phyloP scores from a whole-genome alignment of 2,113 vertebrate species.

The Steatornis caripensis region DNA sequence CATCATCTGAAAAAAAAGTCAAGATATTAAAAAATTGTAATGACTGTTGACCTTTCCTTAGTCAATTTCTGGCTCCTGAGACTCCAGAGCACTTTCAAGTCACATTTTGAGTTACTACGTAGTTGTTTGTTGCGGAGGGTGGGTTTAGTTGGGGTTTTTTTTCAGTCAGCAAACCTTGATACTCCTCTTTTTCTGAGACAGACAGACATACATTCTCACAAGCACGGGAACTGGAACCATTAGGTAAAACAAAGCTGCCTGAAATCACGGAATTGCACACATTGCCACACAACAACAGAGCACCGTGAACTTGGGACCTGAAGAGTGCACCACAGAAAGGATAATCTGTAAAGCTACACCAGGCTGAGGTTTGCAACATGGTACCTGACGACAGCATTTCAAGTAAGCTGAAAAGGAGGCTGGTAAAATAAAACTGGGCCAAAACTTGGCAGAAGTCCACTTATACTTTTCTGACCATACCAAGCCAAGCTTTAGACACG shows the following conservation, averaged over 20 bases:
- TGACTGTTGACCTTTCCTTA: background rate
- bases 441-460: background rate
- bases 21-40: background rate
- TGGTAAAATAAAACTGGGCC: background rate
- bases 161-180: background rate
- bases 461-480: background rate
- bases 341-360: background rate
- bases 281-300: background rate
- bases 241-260: background rate
- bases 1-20: background rate
- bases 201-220: background rate
- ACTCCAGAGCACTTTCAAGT: background rate
- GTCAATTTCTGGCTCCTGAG: background rate
- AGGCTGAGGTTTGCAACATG: rapidly evolving
- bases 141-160: background rate
- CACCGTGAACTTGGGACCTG: background rate
- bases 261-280: background rate
- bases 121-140: background rate
- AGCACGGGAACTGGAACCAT: background rate
- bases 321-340: background rate
- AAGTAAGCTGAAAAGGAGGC: background rate
- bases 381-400: background rate
- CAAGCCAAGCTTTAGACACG: background rate
- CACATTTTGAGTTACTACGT: background rate
- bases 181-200: background rate